Base-by-base conservation (phyloP, 2,797 vertebrate genomes). In the Hirundo rustica region DNA sequence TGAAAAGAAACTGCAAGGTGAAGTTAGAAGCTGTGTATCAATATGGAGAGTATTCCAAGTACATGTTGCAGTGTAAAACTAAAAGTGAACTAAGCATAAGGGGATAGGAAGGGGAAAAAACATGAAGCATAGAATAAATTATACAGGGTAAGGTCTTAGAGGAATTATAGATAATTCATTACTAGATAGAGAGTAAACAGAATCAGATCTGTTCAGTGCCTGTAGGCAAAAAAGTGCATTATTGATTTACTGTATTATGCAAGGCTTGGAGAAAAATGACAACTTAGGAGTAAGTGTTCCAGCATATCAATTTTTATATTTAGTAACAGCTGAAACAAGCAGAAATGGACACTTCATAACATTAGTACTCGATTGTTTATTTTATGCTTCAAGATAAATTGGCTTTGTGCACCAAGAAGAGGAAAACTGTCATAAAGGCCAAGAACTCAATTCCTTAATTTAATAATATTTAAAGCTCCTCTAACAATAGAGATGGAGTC, bases 241-340 rank as follows among this genome's bases (percentile, higher is more conserved):
- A 96, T 92, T 95, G 94, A 96, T 96, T 92, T 80, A 76, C 74
- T 67, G 42, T 87, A 82, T 94, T 88, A 92, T 87, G 91, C 64
- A 85, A 50, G 57, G 66, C 71, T 84, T 82, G 53, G 64, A 91
- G 85, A 94, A 92, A 93, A 84, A 86, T 1, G 0, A 58, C 38
- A 0, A 86, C 79, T 93, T 67, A 82, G 76, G 66, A 78, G 36
- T 93, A 95, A 95, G 89, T 74, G 85, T 79, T 93, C 71, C 67
- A 85, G 88, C 80, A 85, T 92, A 96, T 76, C 92, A 78, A 86
- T 91, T 96, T 93, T 95, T 96, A 90, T 95, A 95, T 95, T 96
- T 95, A 95, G 95, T 34, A 96, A 95, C 64, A 76, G 95, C 92
- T 95, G 96, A 96, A 97, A 89, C 76, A 88, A 93, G 94, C 94